phyloP scores from a whole-genome alignment of 2,113 vertebrate genomes.

The Rattus rattus region DNA sequence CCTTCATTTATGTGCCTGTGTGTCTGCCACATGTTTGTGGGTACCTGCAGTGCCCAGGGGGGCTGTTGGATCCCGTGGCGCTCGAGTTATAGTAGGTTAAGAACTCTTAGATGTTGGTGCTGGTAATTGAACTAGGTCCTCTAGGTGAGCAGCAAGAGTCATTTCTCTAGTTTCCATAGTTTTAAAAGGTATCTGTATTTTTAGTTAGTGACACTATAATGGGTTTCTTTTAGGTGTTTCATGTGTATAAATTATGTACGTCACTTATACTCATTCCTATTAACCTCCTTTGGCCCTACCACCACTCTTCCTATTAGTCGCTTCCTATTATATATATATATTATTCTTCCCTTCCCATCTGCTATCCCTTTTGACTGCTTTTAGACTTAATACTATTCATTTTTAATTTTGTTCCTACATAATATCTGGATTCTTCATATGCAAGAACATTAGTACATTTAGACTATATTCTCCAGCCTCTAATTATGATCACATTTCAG shows the following conservation, averaged over 20 bases:
- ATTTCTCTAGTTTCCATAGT: not conserved
- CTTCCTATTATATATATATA: not conserved
- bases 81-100: not conserved
- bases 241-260: too few species aligned
- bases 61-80: not conserved
- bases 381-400: not conserved
- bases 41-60: not conserved
- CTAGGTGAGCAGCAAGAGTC: not conserved
- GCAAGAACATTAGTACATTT: not conserved
- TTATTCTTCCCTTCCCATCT: too few species aligned
- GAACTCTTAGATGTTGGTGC: not conserved
- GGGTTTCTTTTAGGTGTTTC: too few species aligned
- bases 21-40: not conserved
- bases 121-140: not conserved
- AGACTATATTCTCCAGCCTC: not conserved
- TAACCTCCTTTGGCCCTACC: not conserved
- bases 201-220: not conserved
- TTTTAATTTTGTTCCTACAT: not conserved
- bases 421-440: not conserved
- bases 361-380: not conserved
- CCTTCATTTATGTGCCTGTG: not conserved
- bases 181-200: not conserved
- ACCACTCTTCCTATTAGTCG: not conserved
- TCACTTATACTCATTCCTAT: not conserved
- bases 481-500: not conserved